Percentiles rank a stretch among this genome's conserved stretches.
phyloP scores from a whole-genome alignment of 2,888 invertebrate species.

The Altica lythri region DNA sequence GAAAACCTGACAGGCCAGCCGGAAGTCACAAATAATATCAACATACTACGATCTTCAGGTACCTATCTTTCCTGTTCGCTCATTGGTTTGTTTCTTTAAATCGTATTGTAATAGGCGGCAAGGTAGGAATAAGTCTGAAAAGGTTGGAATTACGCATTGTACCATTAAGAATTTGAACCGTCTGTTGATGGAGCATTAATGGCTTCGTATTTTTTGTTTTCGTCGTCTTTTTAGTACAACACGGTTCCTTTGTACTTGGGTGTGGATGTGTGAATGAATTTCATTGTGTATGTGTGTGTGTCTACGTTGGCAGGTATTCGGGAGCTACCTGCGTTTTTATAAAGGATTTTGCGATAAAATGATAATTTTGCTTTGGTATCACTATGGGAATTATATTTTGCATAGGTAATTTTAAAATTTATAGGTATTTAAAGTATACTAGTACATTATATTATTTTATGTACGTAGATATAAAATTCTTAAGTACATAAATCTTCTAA shows the following conservation, averaged over 20 bases:
- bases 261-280: constrained; percentile 4
- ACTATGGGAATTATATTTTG: too few relatives aligned
- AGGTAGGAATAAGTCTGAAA: not conserved
- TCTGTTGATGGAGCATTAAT: not conserved
- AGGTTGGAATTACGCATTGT: constrained; percentile 1
- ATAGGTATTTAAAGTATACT: too few relatives aligned
- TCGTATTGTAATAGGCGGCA: not conserved
- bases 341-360: too few relatives aligned
- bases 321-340: constrained; percentile 2
- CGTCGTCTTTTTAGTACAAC: not conserved
- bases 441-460: too few relatives aligned
- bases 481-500: too few relatives aligned
- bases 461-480: too few relatives aligned
- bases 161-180: not conserved
- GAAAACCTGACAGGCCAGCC: not conserved
- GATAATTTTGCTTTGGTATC: too few relatives aligned
- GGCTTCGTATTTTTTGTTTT: not conserved
- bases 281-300: too few relatives aligned
- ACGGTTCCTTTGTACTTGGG: constrained; percentile 1
- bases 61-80: not conserved
- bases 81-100: not conserved
- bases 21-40: constrained; percentile 1
- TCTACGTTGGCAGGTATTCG: not conserved
- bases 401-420: too few relatives aligned
- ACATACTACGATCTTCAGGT: not conserved